Evolutionary conservation across 2,797 vertebrate species (phyloP).

Genomic region (Phataginus tetradactyla): DNA sequence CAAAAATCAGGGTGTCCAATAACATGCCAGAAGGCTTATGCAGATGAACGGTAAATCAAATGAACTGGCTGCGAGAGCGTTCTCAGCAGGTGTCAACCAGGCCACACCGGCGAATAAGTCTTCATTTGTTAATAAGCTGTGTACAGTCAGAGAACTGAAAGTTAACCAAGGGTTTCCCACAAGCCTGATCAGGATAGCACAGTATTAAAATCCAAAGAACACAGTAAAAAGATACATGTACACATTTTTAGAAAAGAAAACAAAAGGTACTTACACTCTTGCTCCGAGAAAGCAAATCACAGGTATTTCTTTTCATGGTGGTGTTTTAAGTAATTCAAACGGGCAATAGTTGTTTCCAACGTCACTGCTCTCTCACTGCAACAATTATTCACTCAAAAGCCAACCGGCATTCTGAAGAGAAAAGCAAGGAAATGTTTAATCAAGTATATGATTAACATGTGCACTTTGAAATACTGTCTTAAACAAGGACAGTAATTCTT

Average conservation of each 20-base stretch:
- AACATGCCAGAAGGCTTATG: background rate
- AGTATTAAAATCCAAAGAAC: constrained; percentile 29
- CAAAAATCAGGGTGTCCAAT: background rate
- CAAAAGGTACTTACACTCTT: constrained; percentile 86
- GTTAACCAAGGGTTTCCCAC: background rate
- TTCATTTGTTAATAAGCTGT: background rate
- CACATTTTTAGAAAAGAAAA: constrained; percentile 38
- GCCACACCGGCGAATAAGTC: background rate
- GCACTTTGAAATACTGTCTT: constrained; percentile 56
- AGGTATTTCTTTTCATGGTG: constrained; percentile 83
- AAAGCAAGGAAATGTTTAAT: constrained; percentile 79
- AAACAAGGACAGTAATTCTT: constrained; percentile 53
- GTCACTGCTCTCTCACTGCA: constrained; percentile 40
- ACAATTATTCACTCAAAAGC: constrained; percentile 72
- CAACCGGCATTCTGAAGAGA: constrained; percentile 76
- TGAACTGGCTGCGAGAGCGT: constrained; percentile 8
- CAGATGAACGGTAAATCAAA: background rate
- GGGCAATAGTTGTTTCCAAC: constrained; percentile 53
- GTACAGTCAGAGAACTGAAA: background rate
- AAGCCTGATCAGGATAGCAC: background rate
- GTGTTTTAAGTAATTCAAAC: constrained; percentile 54
- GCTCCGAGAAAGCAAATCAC: constrained; percentile 76
- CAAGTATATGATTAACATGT: constrained; percentile 77
- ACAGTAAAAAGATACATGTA: background rate
- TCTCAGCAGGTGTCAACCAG: constrained; percentile 47